Conservation (phyloP, 2,888 invertebrate species). For the Podotricha telesiphe region DNA sequence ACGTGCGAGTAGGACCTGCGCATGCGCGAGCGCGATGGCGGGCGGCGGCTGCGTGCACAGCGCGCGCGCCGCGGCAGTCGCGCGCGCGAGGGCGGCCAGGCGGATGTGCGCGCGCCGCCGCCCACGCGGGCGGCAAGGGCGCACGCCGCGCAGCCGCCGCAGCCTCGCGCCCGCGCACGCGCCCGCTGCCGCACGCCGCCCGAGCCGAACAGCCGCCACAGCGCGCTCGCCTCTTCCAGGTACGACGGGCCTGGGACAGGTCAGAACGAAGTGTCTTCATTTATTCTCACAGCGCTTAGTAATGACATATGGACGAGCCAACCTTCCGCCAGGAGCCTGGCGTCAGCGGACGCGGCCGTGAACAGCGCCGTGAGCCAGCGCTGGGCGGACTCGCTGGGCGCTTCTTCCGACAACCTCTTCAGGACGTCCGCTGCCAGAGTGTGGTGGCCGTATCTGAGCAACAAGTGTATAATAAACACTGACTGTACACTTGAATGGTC, state of each 20-base stretch:
- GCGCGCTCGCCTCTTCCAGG: slow-evolving; percentile 60
- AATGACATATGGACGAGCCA: too few relatives aligned
- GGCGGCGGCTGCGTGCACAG: slow-evolving; percentile 96
- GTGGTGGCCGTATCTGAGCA: slow-evolving; percentile 89
- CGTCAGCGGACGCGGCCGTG: slow-evolving; percentile 89
- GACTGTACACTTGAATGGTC: too few relatives aligned
- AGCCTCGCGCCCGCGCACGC: slow-evolving; percentile 52
- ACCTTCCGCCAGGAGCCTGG: slow-evolving; percentile 83
- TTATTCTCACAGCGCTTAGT: slow-evolving; percentile 9
- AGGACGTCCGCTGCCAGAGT: slow-evolving; percentile 87
- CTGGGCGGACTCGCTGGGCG: slow-evolving; percentile 93
- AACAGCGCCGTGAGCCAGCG: slow-evolving; percentile 94
- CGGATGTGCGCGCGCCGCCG: slow-evolving; percentile 88
- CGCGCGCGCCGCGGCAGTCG: slow-evolving; percentile 86
- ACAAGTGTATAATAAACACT: too few relatives aligned
- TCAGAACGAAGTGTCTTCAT: slow-evolving; percentile 9
- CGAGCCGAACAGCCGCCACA: slow-evolving; percentile 60
- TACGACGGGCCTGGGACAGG: slow-evolving; percentile 59
- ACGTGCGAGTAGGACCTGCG: slow-evolving; percentile 75
- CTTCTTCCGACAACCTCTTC: slow-evolving; percentile 85
- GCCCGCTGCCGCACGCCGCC: slow-evolving; percentile 56
- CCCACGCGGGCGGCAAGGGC: slow-evolving; percentile 57
- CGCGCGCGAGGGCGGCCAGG: slow-evolving; percentile 85
- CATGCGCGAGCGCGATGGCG: slow-evolving; percentile 90
- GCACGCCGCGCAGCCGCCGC: slow-evolving; percentile 73